Percentiles rank a stretch among this genome's conserved stretches.
Evolutionary conservation across 2,888 invertebrate species (phyloP).

Genomic region (Latrodectus hesperus): DNA sequence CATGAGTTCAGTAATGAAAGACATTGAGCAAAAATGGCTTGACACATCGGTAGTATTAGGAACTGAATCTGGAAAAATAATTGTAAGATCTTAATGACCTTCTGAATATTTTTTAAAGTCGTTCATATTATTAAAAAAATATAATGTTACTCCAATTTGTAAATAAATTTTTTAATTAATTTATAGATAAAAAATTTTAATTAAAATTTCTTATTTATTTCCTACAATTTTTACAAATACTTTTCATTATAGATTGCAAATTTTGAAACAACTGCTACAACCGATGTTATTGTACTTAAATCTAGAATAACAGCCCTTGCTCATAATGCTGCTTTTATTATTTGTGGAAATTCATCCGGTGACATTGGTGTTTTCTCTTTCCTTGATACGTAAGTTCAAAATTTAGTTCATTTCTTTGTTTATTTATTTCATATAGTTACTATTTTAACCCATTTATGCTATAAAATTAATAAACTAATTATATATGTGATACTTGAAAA

Average conservation of each 20-base stretch:
- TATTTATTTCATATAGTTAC: too few relatives aligned
- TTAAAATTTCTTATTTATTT: not conserved
- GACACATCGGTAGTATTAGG: slow-evolving; percentile 47
- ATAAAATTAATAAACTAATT: too few relatives aligned
- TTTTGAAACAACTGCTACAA: slow-evolving; percentile 13
- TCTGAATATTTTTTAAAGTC: too few relatives aligned
- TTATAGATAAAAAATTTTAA: not conserved
- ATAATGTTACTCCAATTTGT: not conserved
- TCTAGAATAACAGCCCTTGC: slow-evolving; percentile 32
- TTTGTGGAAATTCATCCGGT: slow-evolving; percentile 45
- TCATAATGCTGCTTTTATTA: slow-evolving; percentile 27
- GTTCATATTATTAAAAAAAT: not conserved
- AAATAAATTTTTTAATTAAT: not conserved
- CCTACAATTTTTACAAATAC: not conserved
- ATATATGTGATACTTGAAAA: too few relatives aligned
- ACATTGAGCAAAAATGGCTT: slow-evolving; percentile 14
- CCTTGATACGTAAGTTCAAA: slow-evolving; percentile 26
- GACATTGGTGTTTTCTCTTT: slow-evolving; percentile 51
- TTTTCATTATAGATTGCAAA: slow-evolving; percentile 31
- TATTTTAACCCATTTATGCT: too few relatives aligned
- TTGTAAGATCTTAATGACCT: slow-evolving; percentile 19
- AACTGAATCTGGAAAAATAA: slow-evolving; percentile 37
- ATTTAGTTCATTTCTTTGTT: not conserved
- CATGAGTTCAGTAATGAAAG: not conserved
- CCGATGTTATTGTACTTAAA: not conserved